phyloP scores from a whole-genome alignment of 2,888 invertebrate genomes.

The Endomychus coccineus region DNA sequence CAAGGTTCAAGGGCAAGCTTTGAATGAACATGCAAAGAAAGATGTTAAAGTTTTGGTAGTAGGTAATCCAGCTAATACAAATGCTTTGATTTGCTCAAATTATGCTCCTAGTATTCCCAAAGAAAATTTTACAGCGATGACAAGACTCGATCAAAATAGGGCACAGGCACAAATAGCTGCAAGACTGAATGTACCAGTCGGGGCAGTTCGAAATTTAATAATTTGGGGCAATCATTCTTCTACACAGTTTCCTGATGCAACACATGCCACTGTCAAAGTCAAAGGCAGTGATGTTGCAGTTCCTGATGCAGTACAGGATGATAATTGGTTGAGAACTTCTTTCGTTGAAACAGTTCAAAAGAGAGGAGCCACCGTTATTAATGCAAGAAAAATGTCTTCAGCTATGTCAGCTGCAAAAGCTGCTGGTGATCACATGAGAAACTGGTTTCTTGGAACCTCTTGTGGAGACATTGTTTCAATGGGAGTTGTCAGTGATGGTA shows the following conservation, averaged over 20 bases:
- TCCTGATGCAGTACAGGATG: slow-evolving; percentile 69
- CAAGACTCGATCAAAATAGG: slow-evolving; percentile 95
- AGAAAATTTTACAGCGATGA: slow-evolving; percentile 97
- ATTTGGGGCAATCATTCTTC: slow-evolving; percentile 99
- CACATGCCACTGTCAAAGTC: slow-evolving; percentile 49
- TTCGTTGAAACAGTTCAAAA: slow-evolving; percentile 65
- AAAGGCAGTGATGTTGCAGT: slow-evolving; percentile 54
- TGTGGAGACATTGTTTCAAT: slow-evolving; percentile 80
- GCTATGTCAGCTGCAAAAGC: slow-evolving; percentile 99
- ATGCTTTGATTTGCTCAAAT: slow-evolving; percentile 90
- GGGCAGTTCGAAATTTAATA: slow-evolving; percentile 73
- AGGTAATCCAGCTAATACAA: slow-evolving; percentile 99
- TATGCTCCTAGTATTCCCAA: slow-evolving; percentile 94
- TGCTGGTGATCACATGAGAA: slow-evolving; percentile 94
- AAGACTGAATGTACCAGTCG: slow-evolving; percentile 61
- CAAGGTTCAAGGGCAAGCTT: slow-evolving; percentile 91
- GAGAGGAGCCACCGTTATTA: slow-evolving; percentile 95
- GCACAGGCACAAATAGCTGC: slow-evolving; percentile 82
- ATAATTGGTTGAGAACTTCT: slow-evolving; percentile 33
- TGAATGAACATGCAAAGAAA: slow-evolving; percentile 57
- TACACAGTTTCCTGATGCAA: slow-evolving; percentile 94
- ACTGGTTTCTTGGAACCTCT: slow-evolving; percentile 88
- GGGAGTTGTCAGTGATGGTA: slow-evolving; percentile 95
- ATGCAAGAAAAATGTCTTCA: slow-evolving; percentile 94
- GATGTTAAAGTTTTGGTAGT: slow-evolving; percentile 88